These are phyloP conservation scores for Gallinago nigripennis DNA, from an alignment of 2,797 vertebrate species.

Conservation along the genomic window DNA sequence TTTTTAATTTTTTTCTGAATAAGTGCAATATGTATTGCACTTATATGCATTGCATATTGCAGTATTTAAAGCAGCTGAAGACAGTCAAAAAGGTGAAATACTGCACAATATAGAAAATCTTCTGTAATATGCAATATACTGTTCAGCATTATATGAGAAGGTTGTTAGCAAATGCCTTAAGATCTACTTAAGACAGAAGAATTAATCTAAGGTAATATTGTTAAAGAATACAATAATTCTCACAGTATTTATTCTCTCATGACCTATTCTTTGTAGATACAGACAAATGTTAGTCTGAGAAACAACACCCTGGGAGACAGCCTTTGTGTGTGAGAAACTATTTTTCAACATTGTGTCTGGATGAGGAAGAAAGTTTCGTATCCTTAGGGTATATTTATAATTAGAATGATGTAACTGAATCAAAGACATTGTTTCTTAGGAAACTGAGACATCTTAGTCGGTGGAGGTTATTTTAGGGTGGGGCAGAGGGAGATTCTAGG, in stretches of 20 bases:
- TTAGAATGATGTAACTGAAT: constrained; percentile 35
- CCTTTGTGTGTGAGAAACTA: constrained; percentile 2
- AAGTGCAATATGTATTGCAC: too few relatives aligned
- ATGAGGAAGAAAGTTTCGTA: constrained; percentile 35
- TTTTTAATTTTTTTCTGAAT: background rate
- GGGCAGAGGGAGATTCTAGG: background rate
- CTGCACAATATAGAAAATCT: background rate
- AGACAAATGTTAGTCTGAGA: background rate
- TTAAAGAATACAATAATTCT: background rate
- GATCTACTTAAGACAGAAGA: background rate
- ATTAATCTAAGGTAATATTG: background rate
- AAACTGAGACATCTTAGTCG: background rate
- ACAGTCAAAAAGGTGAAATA: background rate
- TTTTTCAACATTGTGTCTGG: constrained; percentile 2
- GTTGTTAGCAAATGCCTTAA: background rate
- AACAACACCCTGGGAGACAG: background rate
- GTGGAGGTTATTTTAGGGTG: background rate
- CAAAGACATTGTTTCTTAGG: constrained; percentile 12
- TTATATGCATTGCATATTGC: too few relatives aligned
- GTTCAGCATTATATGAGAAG: background rate
- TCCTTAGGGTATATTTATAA: constrained; percentile 38
- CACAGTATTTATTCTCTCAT: background rate
- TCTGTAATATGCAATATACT: background rate
- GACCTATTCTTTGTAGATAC: background rate
- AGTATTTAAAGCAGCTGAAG: background rate